These are phyloP conservation scores for Tauraco hartlaubi DNA, from an alignment of 2,797 vertebrate species.

Conservation along the genomic window DNA sequence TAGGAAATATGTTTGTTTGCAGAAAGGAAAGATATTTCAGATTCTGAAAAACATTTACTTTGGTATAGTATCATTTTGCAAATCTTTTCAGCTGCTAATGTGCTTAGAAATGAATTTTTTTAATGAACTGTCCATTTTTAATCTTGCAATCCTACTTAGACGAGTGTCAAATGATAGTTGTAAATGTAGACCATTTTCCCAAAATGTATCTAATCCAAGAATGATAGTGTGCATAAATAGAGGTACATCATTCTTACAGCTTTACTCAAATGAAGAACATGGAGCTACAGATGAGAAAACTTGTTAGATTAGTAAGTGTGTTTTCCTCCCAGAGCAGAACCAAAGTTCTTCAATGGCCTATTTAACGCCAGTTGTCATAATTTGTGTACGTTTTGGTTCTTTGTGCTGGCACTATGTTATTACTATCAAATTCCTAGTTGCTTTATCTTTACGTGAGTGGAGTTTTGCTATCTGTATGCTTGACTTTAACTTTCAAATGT, in stretches of 20 bases:
- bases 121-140: slow-evolving; percentile 41
- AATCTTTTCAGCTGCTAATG: slow-evolving; percentile 30
- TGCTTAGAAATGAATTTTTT: slow-evolving; percentile 45
- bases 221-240: neutral
- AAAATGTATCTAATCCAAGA: neutral
- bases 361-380: neutral
- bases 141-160: neutral
- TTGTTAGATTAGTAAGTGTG: neutral
- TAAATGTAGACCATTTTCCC: neutral
- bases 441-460: neutral
- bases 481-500: neutral
- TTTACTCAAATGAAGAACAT: neutral
- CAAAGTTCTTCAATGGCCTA: neutral
- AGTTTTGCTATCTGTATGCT: neutral
- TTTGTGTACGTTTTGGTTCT: neutral
- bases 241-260: neutral
- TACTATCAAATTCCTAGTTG: neutral
- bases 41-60: slow-evolving; percentile 31
- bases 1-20: neutral
- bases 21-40: slow-evolving; percentile 13
- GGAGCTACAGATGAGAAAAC: neutral
- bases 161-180: neutral
- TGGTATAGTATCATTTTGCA: slow-evolving; percentile 4
- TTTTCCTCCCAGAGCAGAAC: neutral
- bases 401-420: neutral